These are phyloP conservation scores for Epirrhoe tristata DNA, from an alignment of 2,888 invertebrate species.

Conservation along the genomic window DNA sequence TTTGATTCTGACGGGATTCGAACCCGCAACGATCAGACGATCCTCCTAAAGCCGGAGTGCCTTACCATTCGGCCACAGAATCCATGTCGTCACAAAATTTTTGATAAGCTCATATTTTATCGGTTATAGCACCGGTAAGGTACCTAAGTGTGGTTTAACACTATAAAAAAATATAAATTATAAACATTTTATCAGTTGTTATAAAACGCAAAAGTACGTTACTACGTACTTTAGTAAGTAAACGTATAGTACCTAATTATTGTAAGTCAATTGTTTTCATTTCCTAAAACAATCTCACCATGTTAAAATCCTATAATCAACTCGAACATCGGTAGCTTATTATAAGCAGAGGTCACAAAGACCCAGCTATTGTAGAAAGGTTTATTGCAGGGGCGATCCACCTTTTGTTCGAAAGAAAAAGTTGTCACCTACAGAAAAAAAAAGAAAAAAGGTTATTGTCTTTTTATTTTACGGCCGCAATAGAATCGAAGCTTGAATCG, in stretches of 20 bases:
- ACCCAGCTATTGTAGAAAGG: conserved; percentile 33
- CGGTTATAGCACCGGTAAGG: too few species aligned
- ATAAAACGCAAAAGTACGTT: too few species aligned
- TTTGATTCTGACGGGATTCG: too few species aligned
- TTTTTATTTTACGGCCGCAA: conserved; percentile 36
- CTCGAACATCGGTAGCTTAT: conserved; percentile 23
- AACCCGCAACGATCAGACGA: too few species aligned
- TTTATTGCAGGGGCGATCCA: conserved; percentile 31
- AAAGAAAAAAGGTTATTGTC: conserved; percentile 33
- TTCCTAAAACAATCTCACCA: conserved; percentile 2
- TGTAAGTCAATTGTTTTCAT: background rate
- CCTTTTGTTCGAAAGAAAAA: conserved; percentile 43
- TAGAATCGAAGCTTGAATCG: conserved; percentile 22
- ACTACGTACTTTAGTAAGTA: background rate
- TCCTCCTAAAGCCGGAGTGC: too few species aligned
- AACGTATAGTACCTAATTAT: too few species aligned
- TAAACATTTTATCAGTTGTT: too few species aligned
- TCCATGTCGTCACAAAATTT: too few species aligned
- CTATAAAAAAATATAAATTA: too few species aligned
- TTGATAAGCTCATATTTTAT: too few species aligned
- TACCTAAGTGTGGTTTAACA: too few species aligned
- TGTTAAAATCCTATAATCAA: conserved; percentile 25
- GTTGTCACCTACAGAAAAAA: conserved; percentile 39
- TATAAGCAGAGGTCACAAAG: conserved; percentile 40
- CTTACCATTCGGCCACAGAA: too few species aligned